phyloP scores from a whole-genome alignment of 2,113 vertebrate species.

The Antechinus stuartii region DNA sequence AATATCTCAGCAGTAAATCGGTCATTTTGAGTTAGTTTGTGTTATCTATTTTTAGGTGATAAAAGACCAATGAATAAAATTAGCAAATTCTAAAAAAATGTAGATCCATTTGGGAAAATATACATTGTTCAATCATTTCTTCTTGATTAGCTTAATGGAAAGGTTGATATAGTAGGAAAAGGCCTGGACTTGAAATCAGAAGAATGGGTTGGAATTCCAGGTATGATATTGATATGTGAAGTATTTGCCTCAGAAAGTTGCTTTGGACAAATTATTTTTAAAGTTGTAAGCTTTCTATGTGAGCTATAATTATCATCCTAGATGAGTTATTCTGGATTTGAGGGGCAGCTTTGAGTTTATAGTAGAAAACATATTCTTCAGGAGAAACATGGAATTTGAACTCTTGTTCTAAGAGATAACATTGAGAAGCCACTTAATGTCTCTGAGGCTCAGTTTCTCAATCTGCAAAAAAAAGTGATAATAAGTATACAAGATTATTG shows the following conservation, averaged over 20 bases:
- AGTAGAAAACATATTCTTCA: neutral
- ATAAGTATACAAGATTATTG: neutral
- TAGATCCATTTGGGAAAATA: neutral
- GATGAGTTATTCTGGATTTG: slow-evolving; percentile 55
- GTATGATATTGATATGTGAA: neutral
- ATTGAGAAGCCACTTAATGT: neutral
- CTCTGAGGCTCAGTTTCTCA: neutral
- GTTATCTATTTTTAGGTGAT: neutral
- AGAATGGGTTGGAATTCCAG: neutral
- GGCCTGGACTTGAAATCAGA: neutral
- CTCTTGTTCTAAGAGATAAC: neutral
- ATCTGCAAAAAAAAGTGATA: neutral
- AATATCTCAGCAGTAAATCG: neutral
- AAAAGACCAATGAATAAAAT: neutral
- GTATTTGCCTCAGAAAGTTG: neutral
- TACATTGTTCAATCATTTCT: neutral
- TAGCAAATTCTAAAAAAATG: neutral
- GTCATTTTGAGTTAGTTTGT: neutral
- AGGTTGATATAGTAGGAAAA: neutral
- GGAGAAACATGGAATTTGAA: neutral
- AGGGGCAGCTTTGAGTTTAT: neutral
- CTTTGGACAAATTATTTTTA: neutral
- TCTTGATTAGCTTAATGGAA: neutral
- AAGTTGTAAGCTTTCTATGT: neutral
- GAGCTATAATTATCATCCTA: slow-evolving; percentile 49